Conservation (phyloP, 2,113 vertebrate genomes). For the Nesoenas mayeri region DNA sequence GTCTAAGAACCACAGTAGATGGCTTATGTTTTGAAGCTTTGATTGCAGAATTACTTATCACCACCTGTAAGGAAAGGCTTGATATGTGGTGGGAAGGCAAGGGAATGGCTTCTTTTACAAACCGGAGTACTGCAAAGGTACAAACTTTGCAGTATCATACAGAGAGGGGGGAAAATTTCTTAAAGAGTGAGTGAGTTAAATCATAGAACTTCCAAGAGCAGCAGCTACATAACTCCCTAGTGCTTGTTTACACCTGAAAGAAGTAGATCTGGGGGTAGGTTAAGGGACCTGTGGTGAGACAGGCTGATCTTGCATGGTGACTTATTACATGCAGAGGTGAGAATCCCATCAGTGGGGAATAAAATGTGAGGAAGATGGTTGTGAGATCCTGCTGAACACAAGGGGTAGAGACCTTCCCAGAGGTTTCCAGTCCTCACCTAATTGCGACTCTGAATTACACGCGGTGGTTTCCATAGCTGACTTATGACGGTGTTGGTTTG, state of each 20-base stretch:
- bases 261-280: not conserved
- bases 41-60: not conserved
- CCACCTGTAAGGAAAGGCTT: not conserved
- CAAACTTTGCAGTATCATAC: not conserved
- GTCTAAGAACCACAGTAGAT: not conserved
- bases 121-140: not conserved
- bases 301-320: not conserved
- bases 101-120: not conserved
- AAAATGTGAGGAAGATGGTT: accelerated
- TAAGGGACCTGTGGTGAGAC: not conserved
- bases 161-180: not conserved
- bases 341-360: not conserved
- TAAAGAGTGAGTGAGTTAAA: not conserved
- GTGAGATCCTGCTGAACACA: not conserved
- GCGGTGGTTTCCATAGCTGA: not conserved
- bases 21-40: not conserved
- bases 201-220: not conserved
- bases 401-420: not conserved
- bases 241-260: not conserved
- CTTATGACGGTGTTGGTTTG: not conserved
- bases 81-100: not conserved
- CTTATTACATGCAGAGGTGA: not conserved
- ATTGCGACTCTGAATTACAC: not conserved
- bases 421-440: not conserved
- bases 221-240: not conserved